A percentile compares a stretch with the other conserved stretches of the same genome.
Conservation (phyloP, 2,113 vertebrate species). For the Taxidea taxus region DNA sequence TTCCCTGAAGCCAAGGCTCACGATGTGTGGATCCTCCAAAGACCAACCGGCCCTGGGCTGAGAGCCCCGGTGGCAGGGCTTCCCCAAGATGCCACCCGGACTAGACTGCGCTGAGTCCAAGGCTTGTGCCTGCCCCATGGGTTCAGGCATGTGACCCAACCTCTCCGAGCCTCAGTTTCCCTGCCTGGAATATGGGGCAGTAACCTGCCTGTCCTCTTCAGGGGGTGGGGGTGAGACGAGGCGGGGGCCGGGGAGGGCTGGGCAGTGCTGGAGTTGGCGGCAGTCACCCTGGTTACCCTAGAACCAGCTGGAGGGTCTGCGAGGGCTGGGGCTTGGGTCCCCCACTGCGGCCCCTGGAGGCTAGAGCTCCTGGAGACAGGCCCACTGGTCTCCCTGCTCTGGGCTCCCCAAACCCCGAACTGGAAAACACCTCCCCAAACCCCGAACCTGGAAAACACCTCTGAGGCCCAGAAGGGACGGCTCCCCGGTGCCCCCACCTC, state of each 20-base stretch:
- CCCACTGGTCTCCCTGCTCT: neutral
- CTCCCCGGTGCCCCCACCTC: accelerated
- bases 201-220: neutral
- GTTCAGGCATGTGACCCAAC: accelerated
- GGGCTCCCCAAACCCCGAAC: neutral
- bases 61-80: accelerated
- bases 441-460: neutral
- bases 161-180: neutral
- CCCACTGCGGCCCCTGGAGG: accelerated
- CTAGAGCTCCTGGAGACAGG: neutral
- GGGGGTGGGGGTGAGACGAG: neutral
- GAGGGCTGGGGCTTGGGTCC: neutral
- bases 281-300: neutral
- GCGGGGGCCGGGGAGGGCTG: accelerated
- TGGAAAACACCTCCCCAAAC: neutral
- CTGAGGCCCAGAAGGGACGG: accelerated
- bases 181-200: neutral
- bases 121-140: neutral
- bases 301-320: neutral
- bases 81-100: accelerated
- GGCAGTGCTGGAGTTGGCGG: neutral
- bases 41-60: neutral
- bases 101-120: no score
- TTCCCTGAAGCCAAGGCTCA: accelerated
- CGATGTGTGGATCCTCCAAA: accelerated